A percentile compares a stretch with the other conserved stretches of the same genome.
Conservation (phyloP, 23 tunicate species). For the Ciona savignyi region DNA sequence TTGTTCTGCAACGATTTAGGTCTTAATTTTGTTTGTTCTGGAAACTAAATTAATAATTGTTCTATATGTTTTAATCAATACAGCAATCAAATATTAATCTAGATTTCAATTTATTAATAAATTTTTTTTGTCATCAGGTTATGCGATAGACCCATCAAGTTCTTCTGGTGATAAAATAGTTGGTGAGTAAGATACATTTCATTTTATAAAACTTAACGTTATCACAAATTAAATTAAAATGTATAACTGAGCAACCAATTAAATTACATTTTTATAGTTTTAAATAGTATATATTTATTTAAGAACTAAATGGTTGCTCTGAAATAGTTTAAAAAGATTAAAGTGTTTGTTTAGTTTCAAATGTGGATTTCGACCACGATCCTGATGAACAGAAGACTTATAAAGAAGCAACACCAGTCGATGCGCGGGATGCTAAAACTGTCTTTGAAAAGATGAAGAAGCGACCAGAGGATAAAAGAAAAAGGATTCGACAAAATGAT, state of each 20-base stretch:
- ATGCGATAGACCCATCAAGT: slow-evolving; percentile 75
- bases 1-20: too few species aligned
- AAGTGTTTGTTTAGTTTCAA: slow-evolving; percentile 31
- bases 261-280: too few species aligned
- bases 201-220: not conserved
- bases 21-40: too few species aligned
- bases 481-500: slow-evolving; percentile 72
- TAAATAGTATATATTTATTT: too few species aligned
- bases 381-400: slow-evolving; percentile 34
- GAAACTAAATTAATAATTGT: too few species aligned
- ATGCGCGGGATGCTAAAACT: slow-evolving; percentile 34
- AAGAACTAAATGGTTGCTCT: too few species aligned
- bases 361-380: slow-evolving; percentile 37
- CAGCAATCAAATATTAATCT: too few species aligned
- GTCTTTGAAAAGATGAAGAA: slow-evolving; percentile 70
- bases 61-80: too few species aligned
- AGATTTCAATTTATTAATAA: too few species aligned
- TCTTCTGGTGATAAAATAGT: slow-evolving; percentile 60
- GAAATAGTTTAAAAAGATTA: too few species aligned
- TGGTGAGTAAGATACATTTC: slow-evolving; percentile 34
- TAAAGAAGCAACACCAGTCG: slow-evolving; percentile 18
- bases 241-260: too few species aligned
- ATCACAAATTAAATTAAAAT: too few species aligned
- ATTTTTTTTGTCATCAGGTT: slow-evolving; percentile 37
- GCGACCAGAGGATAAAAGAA: slow-evolving; percentile 72